Evolutionary conservation across 2,797 vertebrate genomes (phyloP).

Genomic region (Acridotheres tristis): DNA sequence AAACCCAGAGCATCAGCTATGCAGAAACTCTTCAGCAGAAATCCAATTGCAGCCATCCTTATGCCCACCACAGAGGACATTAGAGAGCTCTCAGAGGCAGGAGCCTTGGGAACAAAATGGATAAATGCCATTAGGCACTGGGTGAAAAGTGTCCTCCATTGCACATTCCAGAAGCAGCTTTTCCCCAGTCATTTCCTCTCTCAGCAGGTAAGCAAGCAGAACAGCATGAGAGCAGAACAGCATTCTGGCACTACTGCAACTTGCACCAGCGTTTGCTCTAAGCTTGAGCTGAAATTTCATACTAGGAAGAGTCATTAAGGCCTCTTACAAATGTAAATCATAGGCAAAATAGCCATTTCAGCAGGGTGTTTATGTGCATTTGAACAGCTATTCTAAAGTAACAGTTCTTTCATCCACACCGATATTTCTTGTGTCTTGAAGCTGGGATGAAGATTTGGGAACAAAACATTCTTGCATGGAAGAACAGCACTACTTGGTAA

Average conservation of each 20-base stretch:
- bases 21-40: background rate
- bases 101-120: background rate
- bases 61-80: background rate
- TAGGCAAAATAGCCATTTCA: constrained; percentile 35
- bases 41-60: background rate
- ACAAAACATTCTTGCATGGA: constrained; percentile 45
- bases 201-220: background rate
- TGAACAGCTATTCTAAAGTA: constrained; percentile 25
- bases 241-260: background rate
- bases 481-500: background rate
- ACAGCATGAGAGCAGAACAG: background rate
- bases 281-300: background rate
- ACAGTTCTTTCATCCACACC: background rate
- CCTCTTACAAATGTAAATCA: constrained; percentile 30
- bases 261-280: background rate
- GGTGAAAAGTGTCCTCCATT: background rate
- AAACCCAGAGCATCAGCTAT: background rate
- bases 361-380: background rate
- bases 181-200: background rate
- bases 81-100: background rate
- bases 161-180: background rate
- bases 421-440: background rate
- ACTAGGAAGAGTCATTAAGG: background rate
- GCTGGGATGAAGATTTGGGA: background rate
- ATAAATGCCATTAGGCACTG: background rate